Conservation (phyloP, 2,888 invertebrate species). For the Coenonympha arcania region DNA sequence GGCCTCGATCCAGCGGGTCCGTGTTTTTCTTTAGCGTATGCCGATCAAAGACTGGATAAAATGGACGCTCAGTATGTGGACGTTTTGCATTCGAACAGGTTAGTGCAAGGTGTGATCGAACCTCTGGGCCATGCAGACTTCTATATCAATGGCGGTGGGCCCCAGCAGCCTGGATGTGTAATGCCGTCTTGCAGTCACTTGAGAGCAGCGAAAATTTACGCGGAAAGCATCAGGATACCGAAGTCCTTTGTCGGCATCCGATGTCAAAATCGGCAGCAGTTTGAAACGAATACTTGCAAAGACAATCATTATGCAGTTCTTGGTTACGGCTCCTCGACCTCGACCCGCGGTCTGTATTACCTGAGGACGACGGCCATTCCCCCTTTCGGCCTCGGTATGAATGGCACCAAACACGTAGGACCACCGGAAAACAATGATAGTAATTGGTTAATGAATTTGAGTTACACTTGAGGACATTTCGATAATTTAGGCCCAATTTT, state of each 20-base stretch:
- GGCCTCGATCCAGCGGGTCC: conserved; percentile 70
- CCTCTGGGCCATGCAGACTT: conserved; percentile 82
- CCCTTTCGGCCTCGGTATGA: conserved; percentile 62
- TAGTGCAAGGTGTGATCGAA: conserved; percentile 65
- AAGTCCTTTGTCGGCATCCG: conserved; percentile 57
- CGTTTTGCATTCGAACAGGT: conserved; percentile 62
- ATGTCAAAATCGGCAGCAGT: conserved; percentile 60
- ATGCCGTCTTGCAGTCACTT: conserved; percentile 67
- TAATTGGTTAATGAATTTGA: conserved; percentile 23
- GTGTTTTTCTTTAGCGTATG: conserved; percentile 61
- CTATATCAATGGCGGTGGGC: conserved; percentile 81
- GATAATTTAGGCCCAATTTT: neutral
- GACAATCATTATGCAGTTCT: conserved; percentile 50
- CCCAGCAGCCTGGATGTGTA: conserved; percentile 80
- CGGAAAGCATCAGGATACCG: conserved; percentile 57
- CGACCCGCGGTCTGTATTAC: conserved; percentile 62
- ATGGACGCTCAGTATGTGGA: conserved; percentile 64
- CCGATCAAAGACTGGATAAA: conserved; percentile 60
- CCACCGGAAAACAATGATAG: conserved; percentile 21
- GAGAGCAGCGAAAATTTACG: conserved; percentile 60
- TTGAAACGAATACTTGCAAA: conserved; percentile 53
- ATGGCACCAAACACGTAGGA: conserved; percentile 45
- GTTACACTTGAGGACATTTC: conserved; percentile 11
- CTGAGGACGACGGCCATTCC: conserved; percentile 51
- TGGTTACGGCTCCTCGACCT: conserved; percentile 61